Evolutionary conservation across 2,113 vertebrate species (phyloP), one percentile per base, ranked within the genome.

Genomic region (Falco punctatus): DNA sequence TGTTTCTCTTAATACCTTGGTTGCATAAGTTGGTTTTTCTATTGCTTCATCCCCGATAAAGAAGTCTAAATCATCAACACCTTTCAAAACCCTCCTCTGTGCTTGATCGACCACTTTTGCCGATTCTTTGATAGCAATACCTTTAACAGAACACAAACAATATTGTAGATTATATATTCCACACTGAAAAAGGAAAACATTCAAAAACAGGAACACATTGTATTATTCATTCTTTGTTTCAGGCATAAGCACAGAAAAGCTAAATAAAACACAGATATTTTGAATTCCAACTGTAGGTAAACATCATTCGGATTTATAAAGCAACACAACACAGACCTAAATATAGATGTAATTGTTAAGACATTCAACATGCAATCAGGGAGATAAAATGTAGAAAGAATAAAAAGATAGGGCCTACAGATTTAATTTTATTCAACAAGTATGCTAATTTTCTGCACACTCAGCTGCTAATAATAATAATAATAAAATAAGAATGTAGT

Each of bases 21-120:
- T 99, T 97, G 99, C 99, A 79, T 99, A 99, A 55, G 98, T 98
- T 93, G 99, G 99, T 96, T 99, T 99, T 97, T 99, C 99, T 97
- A 99, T 99, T 84, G 99, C 99, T 98, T 99, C 99, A 65, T 99
- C 99, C 62, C 99, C 99, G 51, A 99, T 99, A 98, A 99, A 99
- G 98, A 99, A 99, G 96, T 99, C 99, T 98, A 99, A 97, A 96
- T 99, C 99, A 94, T 99, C 99, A 89, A 99, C 99, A 51, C 99
- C 99, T 98, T 99, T 99, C 99, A 99, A 99, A 98, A 99, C 99
- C 97, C 99, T 99, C 97, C 99, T 98, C 92, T 99, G 99, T 80
- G 99, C 99, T 97, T 99, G 99, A 97, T 99, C 99, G 9, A 99
- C 99, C 33, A 99, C 99, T 98, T 99, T 99, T 81, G 99, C 99